Evolutionary conservation across 2,797 vertebrate species (phyloP).

Genomic region (Rhinogobio ventralis): DNA sequence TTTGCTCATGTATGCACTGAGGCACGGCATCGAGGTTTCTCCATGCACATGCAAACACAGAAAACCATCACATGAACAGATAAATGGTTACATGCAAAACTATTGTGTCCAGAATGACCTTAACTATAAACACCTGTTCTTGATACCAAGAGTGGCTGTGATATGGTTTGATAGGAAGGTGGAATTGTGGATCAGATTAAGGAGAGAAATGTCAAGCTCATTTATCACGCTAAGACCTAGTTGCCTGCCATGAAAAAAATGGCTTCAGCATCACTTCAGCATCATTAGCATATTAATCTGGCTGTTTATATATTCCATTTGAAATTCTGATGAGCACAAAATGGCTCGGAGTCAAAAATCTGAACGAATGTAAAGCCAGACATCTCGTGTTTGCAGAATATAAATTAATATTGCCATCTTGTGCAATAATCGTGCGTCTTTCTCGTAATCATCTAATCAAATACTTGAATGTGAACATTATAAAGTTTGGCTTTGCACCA

Average conservation of each 20-base stretch:
- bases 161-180: conserved; percentile 11
- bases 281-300: conserved; percentile 5
- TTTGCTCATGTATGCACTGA: conserved; percentile 26
- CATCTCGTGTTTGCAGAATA: background rate
- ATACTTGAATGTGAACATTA: conserved; percentile 11
- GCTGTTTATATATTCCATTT: conserved; percentile 22
- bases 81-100: conserved; percentile 29
- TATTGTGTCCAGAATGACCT: background rate
- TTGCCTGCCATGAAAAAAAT: background rate
- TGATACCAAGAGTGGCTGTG: background rate
- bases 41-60: conserved; percentile 39
- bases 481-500: background rate
- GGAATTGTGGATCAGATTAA: conserved; percentile 10
- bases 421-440: background rate
- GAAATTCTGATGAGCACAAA: background rate
- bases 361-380: background rate
- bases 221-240: conserved; percentile 5
- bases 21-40: conserved; percentile 18
- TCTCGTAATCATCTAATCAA: background rate
- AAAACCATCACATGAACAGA: conserved; percentile 13
- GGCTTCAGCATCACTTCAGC: background rate
- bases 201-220: conserved; percentile 6
- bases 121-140: conserved; percentile 4
- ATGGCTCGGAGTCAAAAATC: background rate
- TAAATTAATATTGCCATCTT: conserved; percentile 1